Evolutionary conservation across 2,888 invertebrate genomes (phyloP).

Genomic region (Harmothoe impar): DNA sequence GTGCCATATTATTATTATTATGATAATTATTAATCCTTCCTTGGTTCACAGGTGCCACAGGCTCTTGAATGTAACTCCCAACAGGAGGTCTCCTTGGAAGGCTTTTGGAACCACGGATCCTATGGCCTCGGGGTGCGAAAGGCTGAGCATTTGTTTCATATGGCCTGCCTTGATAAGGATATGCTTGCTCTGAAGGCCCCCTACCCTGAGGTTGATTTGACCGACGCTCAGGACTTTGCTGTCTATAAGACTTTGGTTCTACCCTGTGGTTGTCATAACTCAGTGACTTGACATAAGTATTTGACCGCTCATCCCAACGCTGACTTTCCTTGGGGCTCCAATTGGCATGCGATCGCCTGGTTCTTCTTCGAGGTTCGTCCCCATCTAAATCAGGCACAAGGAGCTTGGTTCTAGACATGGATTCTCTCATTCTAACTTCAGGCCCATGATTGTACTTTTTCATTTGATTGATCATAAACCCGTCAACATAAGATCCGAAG

Average conservation of each 20-base stretch:
- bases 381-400: neutral
- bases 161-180: neutral
- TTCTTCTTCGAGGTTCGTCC: neutral
- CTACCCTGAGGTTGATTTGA: neutral
- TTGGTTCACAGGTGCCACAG: too few species aligned
- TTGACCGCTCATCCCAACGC: too few species aligned
- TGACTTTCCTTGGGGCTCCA: neutral
- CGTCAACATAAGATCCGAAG: neutral
- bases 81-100: too few species aligned
- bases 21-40: too few species aligned
- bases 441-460: neutral
- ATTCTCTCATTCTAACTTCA: neutral
- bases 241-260: neutral
- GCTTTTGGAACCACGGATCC: too few species aligned
- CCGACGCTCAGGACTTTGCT: neutral
- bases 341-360: neutral
- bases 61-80: too few species aligned
- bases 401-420: neutral
- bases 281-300: neutral
- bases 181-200: neutral
- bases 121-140: too few species aligned
- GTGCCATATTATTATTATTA: too few species aligned
- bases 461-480: neutral
- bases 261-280: neutral
- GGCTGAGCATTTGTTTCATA: too few species aligned